Evolutionary conservation across 1,140 invertebrate genomes (phyloP).

Genomic region (Drosophila sp.): DNA sequence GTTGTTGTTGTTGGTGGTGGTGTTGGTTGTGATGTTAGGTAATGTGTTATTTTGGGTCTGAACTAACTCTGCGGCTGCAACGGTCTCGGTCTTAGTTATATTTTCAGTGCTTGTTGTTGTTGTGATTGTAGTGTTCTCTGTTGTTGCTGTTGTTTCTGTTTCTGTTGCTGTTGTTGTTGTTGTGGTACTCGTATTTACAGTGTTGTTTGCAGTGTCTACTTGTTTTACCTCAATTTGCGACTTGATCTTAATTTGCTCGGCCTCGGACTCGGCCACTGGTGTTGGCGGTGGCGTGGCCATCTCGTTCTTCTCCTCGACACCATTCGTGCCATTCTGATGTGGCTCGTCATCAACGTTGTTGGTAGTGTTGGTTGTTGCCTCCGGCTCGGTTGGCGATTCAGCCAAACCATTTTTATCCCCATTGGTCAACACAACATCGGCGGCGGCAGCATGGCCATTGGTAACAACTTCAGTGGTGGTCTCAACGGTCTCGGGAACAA

Average conservation of each 20-base stretch:
- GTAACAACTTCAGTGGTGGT: conserved; percentile 58
- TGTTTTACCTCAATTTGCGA: conserved; percentile 84
- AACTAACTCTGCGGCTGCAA: conserved; percentile 80
- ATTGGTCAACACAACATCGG: conserved; percentile 60
- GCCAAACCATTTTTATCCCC: conserved; percentile 67
- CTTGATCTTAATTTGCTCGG: conserved; percentile 74
- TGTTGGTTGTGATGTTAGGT: conserved; percentile 57
- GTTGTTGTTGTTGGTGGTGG: conserved; percentile 15
- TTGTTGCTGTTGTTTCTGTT: conserved; percentile 23
- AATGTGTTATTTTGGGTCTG: conserved; percentile 72
- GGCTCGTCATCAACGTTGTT: conserved; percentile 60
- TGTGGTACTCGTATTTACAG: conserved; percentile 75
- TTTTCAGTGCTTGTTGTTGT: conserved; percentile 42
- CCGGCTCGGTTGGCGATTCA: conserved; percentile 63
- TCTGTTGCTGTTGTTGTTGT: conserved; percentile 52
- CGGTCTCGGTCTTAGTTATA: conserved; percentile 54
- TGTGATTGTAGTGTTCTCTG: conserved; percentile 13
- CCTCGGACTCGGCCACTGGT: conserved; percentile 66
- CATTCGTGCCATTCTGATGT: conserved; percentile 78
- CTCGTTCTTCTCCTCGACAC: conserved; percentile 46
- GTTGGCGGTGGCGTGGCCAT: conserved; percentile 70
- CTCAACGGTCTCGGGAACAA: conserved; percentile 27
- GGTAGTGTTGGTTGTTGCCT: conserved; percentile 51
- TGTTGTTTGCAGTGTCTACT: conserved; percentile 62
- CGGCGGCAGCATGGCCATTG: conserved; percentile 64